Base-by-base conservation (phyloP, 2,113 vertebrate genomes). In the Callionymus lyra region DNA sequence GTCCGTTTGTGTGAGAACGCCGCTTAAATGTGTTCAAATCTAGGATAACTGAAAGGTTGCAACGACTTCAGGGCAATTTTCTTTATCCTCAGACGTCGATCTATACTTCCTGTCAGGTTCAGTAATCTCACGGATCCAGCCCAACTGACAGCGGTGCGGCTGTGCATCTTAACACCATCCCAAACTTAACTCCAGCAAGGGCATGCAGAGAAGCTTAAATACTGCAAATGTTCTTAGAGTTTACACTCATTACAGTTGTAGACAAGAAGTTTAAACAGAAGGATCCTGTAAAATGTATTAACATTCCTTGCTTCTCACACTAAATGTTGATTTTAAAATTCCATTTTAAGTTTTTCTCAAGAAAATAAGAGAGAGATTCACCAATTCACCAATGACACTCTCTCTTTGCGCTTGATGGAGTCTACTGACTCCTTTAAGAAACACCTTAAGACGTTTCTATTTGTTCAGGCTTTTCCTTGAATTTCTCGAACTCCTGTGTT, bases 121-220 rank as follows among this genome's bases (percentile, higher is more conserved):
- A 37, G 32, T 71, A 53, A 77, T 73, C 68, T 65, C 47, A 36
- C 49, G 16, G 45, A 71, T 76, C 66, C 53, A 13, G 34, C 14
- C 48, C 43, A 47, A 50, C 47, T 44, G 50, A 38, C 56, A 52
- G 46, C 56, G 18, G 31, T 44, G 34, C 21, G 41, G 58, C 53
- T 51, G 49, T 34, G 65, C 65, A 58, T 56, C 46, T 14, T 66
- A 48, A 61, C 53, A 18, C 14, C 6, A 6, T 43, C 63, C 52
- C 64, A 44, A 72, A 71, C 75, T 63, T 35, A 16, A 14, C 13
- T 59, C 66, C 39, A 66, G 73, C 60, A 53, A 21, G 41, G 57
- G 45, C 52, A 55, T 72, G 67, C 53, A 51, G 13, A 38, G 45
- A 31, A 48, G 52, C 64, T 54, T 34, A 49, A 66, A 64, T 16